phyloP scores from a whole-genome alignment of 2,797 vertebrate species.

The Coracias cyanogaster region DNA sequence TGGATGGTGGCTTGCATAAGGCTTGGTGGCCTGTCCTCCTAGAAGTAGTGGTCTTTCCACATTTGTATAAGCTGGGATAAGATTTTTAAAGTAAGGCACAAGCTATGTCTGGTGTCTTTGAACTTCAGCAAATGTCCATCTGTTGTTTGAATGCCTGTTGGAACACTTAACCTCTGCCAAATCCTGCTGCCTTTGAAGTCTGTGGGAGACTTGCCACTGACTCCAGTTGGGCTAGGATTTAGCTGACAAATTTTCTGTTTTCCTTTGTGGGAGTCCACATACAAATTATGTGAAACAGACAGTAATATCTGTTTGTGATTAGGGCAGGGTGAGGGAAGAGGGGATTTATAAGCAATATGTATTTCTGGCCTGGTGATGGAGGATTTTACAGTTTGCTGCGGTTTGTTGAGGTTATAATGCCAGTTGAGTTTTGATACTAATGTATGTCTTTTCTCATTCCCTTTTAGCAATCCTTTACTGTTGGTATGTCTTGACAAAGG shows the following conservation, averaged over 20 bases:
- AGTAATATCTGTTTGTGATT: not conserved
- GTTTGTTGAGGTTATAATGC: not conserved
- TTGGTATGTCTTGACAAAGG: not conserved
- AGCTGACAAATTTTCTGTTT: not conserved
- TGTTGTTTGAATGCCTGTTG: constrained; percentile 44
- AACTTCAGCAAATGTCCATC: not conserved
- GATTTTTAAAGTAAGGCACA: not conserved
- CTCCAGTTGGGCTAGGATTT: not conserved
- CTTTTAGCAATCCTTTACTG: not conserved
- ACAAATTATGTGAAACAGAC: no score
- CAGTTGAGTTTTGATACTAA: not conserved
- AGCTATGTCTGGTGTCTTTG: not conserved
- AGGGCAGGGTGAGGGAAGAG: not conserved
- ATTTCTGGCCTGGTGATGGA: not conserved
- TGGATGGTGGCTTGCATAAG: not conserved
- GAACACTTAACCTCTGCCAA: constrained; percentile 17
- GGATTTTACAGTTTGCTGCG: not conserved
- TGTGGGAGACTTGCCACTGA: not conserved
- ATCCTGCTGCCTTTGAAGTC: constrained; percentile 52
- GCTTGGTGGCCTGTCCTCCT: not conserved
- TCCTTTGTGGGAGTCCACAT: no score
- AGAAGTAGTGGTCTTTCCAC: not conserved
- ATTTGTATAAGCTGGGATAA: not conserved
- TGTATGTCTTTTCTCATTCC: not conserved
- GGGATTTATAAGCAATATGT: not conserved